Conservation (phyloP, 37 sponge, comb jelly and placozoan genomes). For the Axinella damicornis region DNA sequence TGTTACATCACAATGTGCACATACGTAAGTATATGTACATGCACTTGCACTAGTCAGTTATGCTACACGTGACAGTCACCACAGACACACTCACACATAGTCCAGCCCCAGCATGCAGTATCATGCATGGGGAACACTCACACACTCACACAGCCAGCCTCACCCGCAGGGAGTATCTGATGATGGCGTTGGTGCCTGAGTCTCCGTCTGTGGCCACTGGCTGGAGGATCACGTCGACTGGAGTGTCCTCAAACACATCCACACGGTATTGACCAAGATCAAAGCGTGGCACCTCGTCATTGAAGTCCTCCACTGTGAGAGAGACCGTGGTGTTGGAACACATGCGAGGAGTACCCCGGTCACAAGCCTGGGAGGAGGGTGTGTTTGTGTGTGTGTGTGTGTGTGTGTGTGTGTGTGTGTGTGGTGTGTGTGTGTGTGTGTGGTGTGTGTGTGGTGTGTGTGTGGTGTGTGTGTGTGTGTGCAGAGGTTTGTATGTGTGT, state of each 20-base stretch:
- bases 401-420: no score
- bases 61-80: no score
- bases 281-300: slow-evolving; percentile 53
- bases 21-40: no score
- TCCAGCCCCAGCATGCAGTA: not conserved
- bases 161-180: slow-evolving; percentile 30
- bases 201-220: slow-evolving; percentile 55
- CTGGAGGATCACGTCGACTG: slow-evolving; percentile 1
- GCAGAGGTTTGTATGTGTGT: no score
- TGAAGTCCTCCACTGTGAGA: slow-evolving; percentile 45
- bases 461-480: no score
- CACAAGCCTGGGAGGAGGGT: no score
- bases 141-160: not conserved
- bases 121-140: not conserved
- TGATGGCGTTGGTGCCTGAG: slow-evolving; percentile 46
- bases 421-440: no score
- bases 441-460: no score
- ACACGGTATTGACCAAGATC: slow-evolving; percentile 14
- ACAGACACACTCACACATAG: no score
- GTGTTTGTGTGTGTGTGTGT: no score
- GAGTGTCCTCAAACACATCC: slow-evolving; percentile 23
- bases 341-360: slow-evolving; percentile 1
- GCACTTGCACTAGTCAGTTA: no score
- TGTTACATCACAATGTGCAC: no score
- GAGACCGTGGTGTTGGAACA: slow-evolving; percentile 28